Percentiles rank a stretch among this genome's conserved stretches.
Conservation (phyloP, 1,140 invertebrate species). For the Phymorhynchus buccinoides region DNA sequence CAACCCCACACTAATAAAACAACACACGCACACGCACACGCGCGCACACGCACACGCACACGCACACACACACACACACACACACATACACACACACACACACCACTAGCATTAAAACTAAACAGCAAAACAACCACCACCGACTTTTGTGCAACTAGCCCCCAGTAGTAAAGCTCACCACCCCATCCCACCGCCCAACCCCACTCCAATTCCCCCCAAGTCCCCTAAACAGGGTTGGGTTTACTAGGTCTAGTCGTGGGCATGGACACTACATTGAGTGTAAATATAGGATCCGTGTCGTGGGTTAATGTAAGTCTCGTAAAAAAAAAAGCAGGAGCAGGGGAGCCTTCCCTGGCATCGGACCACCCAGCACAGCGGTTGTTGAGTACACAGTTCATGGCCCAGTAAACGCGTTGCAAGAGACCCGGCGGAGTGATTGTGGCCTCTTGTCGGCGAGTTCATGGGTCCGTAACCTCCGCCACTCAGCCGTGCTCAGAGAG, state of each 20-base stretch:
- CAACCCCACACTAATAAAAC: too few relatives aligned
- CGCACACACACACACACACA: constrained; percentile 12
- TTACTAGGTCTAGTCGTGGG: too few relatives aligned
- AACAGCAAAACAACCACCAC: too few relatives aligned
- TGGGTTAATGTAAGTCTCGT: neutral
- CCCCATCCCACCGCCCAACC: neutral
- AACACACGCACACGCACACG: neutral
- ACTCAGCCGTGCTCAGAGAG: neutral
- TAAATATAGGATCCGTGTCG: too few relatives aligned
- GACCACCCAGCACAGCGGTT: neutral
- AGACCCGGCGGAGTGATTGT: neutral
- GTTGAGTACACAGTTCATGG: constrained; percentile 24
- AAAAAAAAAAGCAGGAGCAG: neutral
- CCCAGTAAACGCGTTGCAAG: neutral
- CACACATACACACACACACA: constrained; percentile 12
- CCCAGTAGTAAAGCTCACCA: too few relatives aligned
- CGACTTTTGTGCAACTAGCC: too few relatives aligned
- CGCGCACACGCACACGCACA: constrained; percentile 9
- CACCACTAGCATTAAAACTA: neutral
- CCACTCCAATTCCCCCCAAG: neutral
- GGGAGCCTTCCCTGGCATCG: neutral
- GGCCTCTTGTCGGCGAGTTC: neutral
- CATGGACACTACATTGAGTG: neutral
- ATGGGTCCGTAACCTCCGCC: neutral
- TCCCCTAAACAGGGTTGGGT: too few relatives aligned